phyloP scores from a whole-genome alignment of 1,140 invertebrate species.

The Heliconius hermathena region DNA sequence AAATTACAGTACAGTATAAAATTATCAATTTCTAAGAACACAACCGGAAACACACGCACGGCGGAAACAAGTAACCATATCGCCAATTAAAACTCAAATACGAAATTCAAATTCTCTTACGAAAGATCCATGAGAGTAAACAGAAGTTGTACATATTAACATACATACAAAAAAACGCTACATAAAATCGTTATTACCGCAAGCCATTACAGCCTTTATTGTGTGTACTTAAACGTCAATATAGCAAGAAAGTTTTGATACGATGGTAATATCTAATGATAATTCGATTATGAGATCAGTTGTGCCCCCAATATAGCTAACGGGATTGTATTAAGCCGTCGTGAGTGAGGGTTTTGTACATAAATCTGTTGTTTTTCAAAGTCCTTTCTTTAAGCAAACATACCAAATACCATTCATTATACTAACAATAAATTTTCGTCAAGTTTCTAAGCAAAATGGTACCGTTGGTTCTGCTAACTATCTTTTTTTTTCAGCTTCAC shows the following conservation, averaged over 20 bases:
- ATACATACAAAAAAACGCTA: slow-evolving; percentile 24
- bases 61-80: slow-evolving; percentile 38
- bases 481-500: background rate
- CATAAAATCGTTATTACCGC: slow-evolving; percentile 25
- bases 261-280: slow-evolving; percentile 43
- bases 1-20: background rate
- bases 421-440: background rate
- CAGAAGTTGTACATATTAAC: slow-evolving; percentile 50
- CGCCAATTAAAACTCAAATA: slow-evolving; percentile 42
- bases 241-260: slow-evolving; percentile 28
- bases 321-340: slow-evolving; percentile 58
- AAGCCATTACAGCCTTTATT: slow-evolving; percentile 36
- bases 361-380: slow-evolving; percentile 35
- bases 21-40: background rate
- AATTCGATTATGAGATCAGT: slow-evolving; percentile 70
- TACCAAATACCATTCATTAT: background rate
- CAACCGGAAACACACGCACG: slow-evolving; percentile 4
- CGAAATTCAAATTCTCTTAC: slow-evolving; percentile 40
- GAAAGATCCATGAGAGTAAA: slow-evolving; percentile 57
- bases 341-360: slow-evolving; percentile 38
- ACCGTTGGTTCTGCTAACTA: background rate
- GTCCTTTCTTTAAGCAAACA: slow-evolving; percentile 21
- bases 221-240: slow-evolving; percentile 24
- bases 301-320: slow-evolving; percentile 65
- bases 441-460: background rate